Base-by-base conservation (phyloP, 1,140 invertebrate genomes). In the Saccostrea cuccullata region DNA sequence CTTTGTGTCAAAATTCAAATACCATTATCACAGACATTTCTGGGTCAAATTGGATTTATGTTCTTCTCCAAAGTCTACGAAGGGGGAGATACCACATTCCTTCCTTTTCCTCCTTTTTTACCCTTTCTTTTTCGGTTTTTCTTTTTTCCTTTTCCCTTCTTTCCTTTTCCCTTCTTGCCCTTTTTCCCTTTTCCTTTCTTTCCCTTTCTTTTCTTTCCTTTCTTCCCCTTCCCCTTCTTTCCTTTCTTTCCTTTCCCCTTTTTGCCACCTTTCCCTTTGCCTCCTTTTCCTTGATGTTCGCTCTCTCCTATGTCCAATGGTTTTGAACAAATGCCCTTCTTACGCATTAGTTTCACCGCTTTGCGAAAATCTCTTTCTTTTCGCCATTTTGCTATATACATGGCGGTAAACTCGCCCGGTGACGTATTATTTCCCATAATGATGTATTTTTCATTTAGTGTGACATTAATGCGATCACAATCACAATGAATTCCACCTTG, bases 351-450 rank as follows among this genome's bases (percentile, higher is more conserved):
- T 67, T 85, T 85, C 55, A 91, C 47, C 5, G 89, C 91, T 83
- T 87, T 90, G 47, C 90, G 89, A 88, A 92, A 92, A 9, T 91
- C 91, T 55, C 87, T 91, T 84, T 92, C 84, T 64, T 90, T 90
- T 36, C 88, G 89, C 90, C 91, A 92, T 8, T 86, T 84, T 40
- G 89, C 86, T 12, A 91, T 88, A 86, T 90, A 93, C 9, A 55
- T 90, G 70, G 91, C 73, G 26, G 85, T 70, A 36, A 60, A 87
- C 23, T 88, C 86, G 58, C 87, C 86, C 3, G 55, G 56, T 20
- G 85, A 77, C 20, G 94, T 20, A 20, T 92, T 92, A 83, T 93
- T 91, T 17, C 96, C 96, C 96, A 96, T 96, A 40, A 96, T 94
- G 40, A 96, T 94, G 90, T 95, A 96, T 86, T 90, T 91, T 11